Base-by-base conservation (phyloP, 2,113 vertebrate species). In the Sialia sialis region DNA sequence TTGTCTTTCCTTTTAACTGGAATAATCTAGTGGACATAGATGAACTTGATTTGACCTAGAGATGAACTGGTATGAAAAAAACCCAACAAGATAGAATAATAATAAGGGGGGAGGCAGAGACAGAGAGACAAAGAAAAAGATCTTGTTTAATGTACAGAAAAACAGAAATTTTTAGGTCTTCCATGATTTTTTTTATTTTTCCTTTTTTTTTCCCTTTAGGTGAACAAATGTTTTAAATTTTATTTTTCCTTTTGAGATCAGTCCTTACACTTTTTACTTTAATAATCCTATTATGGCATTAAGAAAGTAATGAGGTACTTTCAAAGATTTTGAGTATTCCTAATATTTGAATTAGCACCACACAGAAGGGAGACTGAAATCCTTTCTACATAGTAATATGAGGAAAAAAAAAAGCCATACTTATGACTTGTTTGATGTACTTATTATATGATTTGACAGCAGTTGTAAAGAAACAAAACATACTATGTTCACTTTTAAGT, bases 41-140 rank as follows among this genome's bases (percentile, higher is more conserved):
- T 90, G 49, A 98, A 98, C 98, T 98, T 97, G 93, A 97, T 97
- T 96, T 98, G 98, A 98, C 98, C 98, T 95, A 94, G 84, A 95
- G 74, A 97, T 98, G 97, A 97, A 98, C 96, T 55, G 15, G 27
- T 66, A 26, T 79, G 54, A 69, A 70, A 41, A 87, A 77, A 84
- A 63, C 46, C 44, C 44, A 72, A 58, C 27, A 46, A 21, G 2
- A 54, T 8, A 54, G 4, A 85, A 69, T 13, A 46, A 48, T 41
- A 89, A 69, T n/a, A 51, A 55, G 26, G 3, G 4, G 3, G 11
- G 7, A 62, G 15, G 34, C 3, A 49, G 16, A 36, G 13, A 39
- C 1, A 46, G 23, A 60, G 13, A 84, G 8, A 27, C 6, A 74
- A 69, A 59, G n/a, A 68, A 66, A 16, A 46, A 68, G 29, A 20